Percentiles rank a stretch among this genome's conserved stretches.
Evolutionary conservation across 2,888 invertebrate genomes (phyloP).

Genomic region (Graphium colonna): DNA sequence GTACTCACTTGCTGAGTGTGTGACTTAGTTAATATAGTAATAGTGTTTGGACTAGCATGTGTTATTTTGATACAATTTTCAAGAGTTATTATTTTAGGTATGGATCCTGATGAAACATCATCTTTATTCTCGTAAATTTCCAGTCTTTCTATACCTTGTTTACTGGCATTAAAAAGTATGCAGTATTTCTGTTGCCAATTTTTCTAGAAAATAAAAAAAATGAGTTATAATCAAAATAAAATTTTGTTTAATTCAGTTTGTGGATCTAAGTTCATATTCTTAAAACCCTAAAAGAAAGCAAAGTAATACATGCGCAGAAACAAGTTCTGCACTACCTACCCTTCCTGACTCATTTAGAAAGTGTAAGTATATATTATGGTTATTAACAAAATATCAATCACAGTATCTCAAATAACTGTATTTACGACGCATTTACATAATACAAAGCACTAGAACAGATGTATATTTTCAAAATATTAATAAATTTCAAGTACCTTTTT

Average conservation of each 20-base stretch:
- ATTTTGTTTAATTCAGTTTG: too few species aligned
- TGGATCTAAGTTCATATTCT: background rate
- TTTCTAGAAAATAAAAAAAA: conserved; percentile 82
- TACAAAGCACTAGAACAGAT: background rate
- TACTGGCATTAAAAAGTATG: conserved; percentile 89
- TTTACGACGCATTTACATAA: background rate
- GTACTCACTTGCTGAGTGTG: conserved; percentile 82
- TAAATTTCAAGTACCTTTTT: conserved; percentile 77
- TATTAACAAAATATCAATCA: background rate
- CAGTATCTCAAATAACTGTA: background rate
- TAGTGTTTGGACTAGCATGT: conserved; percentile 81
- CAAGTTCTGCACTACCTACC: conserved; percentile 21
- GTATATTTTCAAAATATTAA: background rate
- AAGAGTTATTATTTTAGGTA: conserved; percentile 89
- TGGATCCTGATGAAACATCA: conserved; percentile 81
- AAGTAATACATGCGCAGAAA: conserved; percentile 15
- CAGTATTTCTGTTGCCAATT: conserved; percentile 90
- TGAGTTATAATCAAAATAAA: conserved; percentile 18
- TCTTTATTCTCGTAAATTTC: conserved; percentile 92
- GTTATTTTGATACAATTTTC: conserved; percentile 94
- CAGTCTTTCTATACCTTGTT: conserved; percentile 90
- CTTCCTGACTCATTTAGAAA: conserved; percentile 26
- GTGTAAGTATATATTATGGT: conserved; percentile 9
- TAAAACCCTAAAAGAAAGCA: conserved; percentile 21
- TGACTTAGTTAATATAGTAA: conserved; percentile 88